These are phyloP conservation scores for Telmatherina bonti DNA, from an alignment of 2,797 vertebrate species.

Conservation along the genomic window DNA sequence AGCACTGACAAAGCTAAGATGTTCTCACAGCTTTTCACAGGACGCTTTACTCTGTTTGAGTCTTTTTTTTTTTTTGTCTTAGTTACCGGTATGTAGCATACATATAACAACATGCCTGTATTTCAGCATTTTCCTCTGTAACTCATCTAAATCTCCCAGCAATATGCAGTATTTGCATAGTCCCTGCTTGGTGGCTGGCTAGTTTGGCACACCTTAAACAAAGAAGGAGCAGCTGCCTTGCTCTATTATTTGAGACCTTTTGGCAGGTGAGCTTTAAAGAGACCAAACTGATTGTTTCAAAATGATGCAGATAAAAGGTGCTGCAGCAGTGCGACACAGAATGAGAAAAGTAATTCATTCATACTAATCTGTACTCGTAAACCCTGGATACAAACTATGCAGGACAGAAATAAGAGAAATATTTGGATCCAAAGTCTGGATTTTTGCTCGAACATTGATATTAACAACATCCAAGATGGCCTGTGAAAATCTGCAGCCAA, in stretches of 20 bases:
- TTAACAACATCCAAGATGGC: background rate
- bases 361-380: background rate
- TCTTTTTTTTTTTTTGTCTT: background rate
- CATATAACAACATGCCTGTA: background rate
- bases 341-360: background rate
- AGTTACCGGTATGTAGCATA: background rate
- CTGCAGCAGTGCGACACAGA: background rate
- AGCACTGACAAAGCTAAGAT: background rate
- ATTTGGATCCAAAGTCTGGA: background rate
- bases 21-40: background rate
- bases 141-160: background rate
- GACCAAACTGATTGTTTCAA: background rate
- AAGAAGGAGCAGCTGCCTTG: background rate
- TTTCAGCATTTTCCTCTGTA: background rate
- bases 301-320: background rate
- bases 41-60: background rate
- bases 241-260: background rate
- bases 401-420: background rate
- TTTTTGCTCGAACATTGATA: background rate
- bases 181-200: background rate
- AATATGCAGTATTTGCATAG: background rate
- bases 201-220: constrained; percentile 1
- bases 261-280: no score
- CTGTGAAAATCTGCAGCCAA: constrained; percentile 1
- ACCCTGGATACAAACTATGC: background rate